Evolutionary conservation across 2,797 vertebrate genomes (phyloP).

Genomic region (Eulemur rubriventer): DNA sequence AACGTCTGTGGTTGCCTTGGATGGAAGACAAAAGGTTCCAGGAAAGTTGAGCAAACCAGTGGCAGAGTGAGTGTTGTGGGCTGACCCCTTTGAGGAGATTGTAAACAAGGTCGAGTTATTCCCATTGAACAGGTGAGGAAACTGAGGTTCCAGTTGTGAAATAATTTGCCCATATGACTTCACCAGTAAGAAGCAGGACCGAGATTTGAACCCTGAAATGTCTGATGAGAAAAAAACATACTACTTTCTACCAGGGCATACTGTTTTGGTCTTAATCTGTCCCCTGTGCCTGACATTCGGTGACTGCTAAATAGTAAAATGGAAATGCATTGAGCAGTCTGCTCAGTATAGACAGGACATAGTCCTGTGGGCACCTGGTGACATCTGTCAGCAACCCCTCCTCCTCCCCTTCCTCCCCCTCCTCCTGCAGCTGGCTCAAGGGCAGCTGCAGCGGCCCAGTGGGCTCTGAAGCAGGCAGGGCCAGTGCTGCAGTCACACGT

Average conservation of each 20-base stretch:
- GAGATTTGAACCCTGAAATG: neutral
- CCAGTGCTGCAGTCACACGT: fast-evolving
- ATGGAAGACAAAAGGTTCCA: neutral
- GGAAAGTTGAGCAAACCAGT: neutral
- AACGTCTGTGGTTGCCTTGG: neutral
- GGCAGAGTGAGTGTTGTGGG: fast-evolving
- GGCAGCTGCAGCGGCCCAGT: neutral
- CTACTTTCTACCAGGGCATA: fast-evolving
- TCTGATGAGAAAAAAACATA: neutral
- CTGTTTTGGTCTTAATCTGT: neutral
- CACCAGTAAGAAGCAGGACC: neutral
- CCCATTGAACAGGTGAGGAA: neutral
- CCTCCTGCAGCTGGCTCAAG: neutral
- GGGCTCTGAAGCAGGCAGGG: neutral
- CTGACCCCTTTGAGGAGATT: fast-evolving
- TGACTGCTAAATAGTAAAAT: neutral
- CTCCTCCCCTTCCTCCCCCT: too few relatives aligned
- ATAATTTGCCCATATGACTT: neutral
- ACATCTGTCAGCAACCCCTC: neutral
- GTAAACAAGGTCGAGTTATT: fast-evolving
- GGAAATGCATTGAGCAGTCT: fast-evolving
- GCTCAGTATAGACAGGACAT: neutral
- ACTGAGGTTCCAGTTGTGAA: neutral
- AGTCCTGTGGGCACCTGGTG: fast-evolving
- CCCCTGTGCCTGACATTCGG: neutral